phyloP scores from a whole-genome alignment of 2,113 vertebrate genomes.

The Strigops habroptila region DNA sequence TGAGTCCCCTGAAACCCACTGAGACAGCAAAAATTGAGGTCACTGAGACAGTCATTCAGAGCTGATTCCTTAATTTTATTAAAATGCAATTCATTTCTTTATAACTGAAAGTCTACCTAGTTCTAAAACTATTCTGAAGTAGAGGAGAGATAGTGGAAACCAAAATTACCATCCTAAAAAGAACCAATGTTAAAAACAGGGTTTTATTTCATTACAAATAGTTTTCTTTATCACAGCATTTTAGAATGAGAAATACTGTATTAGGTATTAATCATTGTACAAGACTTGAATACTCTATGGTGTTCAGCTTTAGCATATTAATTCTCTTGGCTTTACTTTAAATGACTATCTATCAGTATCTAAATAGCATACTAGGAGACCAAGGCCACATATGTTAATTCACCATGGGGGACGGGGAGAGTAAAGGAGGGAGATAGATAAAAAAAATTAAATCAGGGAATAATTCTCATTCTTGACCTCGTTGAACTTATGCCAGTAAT shows the following conservation, averaged over 20 bases:
- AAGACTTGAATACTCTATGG: background rate
- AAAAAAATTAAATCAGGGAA: background rate
- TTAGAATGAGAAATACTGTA: background rate
- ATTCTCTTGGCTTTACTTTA: background rate
- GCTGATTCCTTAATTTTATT: background rate
- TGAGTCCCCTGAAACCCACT: background rate
- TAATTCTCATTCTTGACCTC: background rate
- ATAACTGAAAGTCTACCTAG: background rate
- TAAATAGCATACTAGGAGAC: background rate
- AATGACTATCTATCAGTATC: background rate
- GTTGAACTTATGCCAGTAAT: background rate
- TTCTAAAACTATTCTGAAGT: background rate
- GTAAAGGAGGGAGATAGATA: background rate
- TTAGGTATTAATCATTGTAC: background rate
- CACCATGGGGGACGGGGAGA: rapidly evolving
- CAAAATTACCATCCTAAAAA: background rate
- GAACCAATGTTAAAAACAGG: background rate
- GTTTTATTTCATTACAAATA: background rate
- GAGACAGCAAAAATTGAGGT: background rate
- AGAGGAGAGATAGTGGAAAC: background rate
- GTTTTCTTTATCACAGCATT: background rate
- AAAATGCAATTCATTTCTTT: background rate
- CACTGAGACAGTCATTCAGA: background rate
- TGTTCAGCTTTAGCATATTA: background rate
- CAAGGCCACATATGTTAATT: background rate